Percentiles rank a stretch among this genome's conserved stretches.
phyloP scores from a whole-genome alignment of 2,797 vertebrate species.

The Sebastes cheni region DNA sequence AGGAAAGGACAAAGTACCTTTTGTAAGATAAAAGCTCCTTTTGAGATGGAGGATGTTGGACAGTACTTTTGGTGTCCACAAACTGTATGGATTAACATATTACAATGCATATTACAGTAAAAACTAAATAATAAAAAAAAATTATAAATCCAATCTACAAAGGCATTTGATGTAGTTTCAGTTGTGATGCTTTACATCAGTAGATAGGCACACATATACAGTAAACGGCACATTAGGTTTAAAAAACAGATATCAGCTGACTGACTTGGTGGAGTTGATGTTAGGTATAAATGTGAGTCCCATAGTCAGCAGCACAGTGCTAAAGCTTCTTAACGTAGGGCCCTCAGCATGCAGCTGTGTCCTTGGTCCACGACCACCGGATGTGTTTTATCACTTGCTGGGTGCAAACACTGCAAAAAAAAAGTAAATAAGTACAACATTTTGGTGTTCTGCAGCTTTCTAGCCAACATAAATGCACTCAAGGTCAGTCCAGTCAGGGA shows the following conservation, averaged over 20 bases:
- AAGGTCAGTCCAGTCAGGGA: neutral
- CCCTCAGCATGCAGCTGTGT: neutral
- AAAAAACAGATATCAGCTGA: neutral
- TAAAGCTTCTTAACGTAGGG: neutral
- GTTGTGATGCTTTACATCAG: too few species aligned
- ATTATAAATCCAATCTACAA: neutral
- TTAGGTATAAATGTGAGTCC: neutral
- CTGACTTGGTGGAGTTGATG: neutral
- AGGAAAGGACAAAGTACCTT: too few species aligned
- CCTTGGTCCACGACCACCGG: neutral
- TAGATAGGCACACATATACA: neutral
- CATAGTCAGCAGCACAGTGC: neutral
- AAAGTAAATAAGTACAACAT: neutral
- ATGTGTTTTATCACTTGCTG: slow-evolving; percentile 21
- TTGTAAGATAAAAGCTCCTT: neutral
- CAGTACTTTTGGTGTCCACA: slow-evolving; percentile 9
- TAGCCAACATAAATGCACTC: neutral
- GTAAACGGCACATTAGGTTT: neutral
- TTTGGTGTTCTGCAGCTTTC: neutral
- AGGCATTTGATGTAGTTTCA: neutral
- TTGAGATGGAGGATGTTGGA: neutral
- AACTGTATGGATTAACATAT: neutral
- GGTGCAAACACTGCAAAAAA: slow-evolving; percentile 66
- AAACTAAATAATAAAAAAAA: neutral
- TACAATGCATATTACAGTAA: neutral